Conservation (phyloP, 35 echinoderm and acorn worm species). For the Ophiothrix spiculata region DNA sequence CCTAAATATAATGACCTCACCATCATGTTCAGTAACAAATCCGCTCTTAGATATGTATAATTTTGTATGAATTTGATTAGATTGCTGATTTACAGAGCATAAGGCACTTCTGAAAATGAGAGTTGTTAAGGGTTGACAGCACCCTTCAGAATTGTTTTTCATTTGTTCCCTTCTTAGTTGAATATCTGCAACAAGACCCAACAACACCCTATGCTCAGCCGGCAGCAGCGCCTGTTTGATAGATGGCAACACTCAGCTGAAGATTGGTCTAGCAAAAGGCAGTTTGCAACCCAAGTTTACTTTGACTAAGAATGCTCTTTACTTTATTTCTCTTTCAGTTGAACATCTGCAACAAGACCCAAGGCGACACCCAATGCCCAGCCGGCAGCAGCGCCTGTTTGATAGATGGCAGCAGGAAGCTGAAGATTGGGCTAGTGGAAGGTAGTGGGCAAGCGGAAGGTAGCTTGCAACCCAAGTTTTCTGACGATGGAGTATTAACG, state of each 20-base stretch:
- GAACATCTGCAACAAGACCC: neutral
- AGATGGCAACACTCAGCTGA: neutral
- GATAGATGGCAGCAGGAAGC: neutral
- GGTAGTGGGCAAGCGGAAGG: neutral
- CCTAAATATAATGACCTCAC: neutral
- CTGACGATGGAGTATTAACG: slow-evolving; percentile 79
- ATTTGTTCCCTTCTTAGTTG: neutral
- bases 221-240: neutral
- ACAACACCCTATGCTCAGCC: neutral
- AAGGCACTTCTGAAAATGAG: too few species aligned
- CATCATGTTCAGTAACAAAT: too few species aligned
- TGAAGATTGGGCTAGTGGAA: neutral
- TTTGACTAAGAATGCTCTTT: neutral
- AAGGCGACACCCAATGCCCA: neutral
- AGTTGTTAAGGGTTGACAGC: too few species aligned
- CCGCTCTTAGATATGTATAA: too few species aligned
- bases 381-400: neutral
- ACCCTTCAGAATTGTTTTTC: neutral
- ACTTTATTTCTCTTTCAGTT: neutral
- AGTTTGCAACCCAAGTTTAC: slow-evolving; percentile 29
- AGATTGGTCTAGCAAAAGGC: neutral
- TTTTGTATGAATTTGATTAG: too few species aligned
- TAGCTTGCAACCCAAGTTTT: slow-evolving; percentile 19
- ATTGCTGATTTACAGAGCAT: too few species aligned
- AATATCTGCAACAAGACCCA: neutral